Percentiles rank a stretch among this genome's conserved stretches.
Evolutionary conservation across 2,113 vertebrate genomes (phyloP).

Genomic region (Trichomycterus rosablanca): DNA sequence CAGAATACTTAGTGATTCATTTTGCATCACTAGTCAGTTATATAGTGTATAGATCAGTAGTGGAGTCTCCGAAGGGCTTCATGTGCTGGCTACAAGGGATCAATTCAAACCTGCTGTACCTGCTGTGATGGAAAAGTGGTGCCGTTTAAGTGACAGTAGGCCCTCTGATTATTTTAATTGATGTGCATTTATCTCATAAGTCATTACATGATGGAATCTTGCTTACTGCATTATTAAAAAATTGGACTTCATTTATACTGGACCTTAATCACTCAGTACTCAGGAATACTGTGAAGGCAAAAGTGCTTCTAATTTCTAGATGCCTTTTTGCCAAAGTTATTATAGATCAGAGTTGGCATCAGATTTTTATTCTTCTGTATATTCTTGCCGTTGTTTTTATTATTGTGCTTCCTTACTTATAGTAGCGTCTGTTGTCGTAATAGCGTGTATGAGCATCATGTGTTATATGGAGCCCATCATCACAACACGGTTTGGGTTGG

Average conservation of each 20-base stretch:
- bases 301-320: not conserved
- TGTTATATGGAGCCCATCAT: not conserved
- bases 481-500: no score
- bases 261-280: slow-evolving; percentile 27
- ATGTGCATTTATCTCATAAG: slow-evolving; percentile 22
- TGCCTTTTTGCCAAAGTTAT: not conserved
- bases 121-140: slow-evolving; percentile 20
- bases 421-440: slow-evolving; percentile 11
- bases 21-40: not conserved
- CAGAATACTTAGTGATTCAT: slow-evolving; percentile 11
- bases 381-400: not conserved
- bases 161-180: slow-evolving; percentile 2
- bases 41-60: not conserved
- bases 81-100: slow-evolving; percentile 37
- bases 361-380: no score
- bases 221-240: slow-evolving; percentile 1
- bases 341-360: slow-evolving; percentile 4
- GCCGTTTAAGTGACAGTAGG: slow-evolving; percentile 2
- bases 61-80: slow-evolving; percentile 19
- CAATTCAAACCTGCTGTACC: slow-evolving; percentile 19
- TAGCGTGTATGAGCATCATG: no score
- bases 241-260: slow-evolving; percentile 14
- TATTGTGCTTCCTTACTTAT: slow-evolving; percentile 7
- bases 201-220: slow-evolving; percentile 21
- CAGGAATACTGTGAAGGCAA: slow-evolving; percentile 44